These are phyloP conservation scores for Indicator indicator DNA, from an alignment of 2,113 vertebrate genomes.

Conservation along the genomic window DNA sequence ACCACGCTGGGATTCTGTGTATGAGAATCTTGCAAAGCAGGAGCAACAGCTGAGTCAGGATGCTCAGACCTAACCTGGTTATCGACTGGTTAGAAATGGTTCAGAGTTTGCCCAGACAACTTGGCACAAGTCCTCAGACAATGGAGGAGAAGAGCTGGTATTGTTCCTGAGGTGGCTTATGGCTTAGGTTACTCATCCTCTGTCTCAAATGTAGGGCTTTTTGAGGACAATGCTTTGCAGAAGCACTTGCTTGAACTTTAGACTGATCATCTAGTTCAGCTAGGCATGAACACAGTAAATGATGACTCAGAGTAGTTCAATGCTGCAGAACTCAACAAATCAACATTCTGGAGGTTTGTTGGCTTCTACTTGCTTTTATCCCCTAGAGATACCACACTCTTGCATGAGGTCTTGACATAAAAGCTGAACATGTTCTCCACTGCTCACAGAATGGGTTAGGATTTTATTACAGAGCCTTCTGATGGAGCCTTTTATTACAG, in stretches of 20 bases:
- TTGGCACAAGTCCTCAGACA: not conserved
- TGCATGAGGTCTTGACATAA: not conserved
- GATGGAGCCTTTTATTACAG: not conserved
- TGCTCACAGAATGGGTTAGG: not conserved
- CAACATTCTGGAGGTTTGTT: not conserved
- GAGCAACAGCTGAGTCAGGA: not conserved
- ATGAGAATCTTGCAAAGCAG: not conserved
- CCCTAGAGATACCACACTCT: not conserved
- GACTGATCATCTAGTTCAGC: no score
- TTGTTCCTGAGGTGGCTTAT: rapidly evolving
- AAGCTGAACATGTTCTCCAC: not conserved
- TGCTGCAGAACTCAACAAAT: not conserved
- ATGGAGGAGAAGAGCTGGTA: not conserved
- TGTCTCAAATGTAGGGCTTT: not conserved
- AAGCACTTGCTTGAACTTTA: not conserved
- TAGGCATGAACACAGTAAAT: not conserved
- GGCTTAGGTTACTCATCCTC: not conserved
- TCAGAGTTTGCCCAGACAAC: not conserved
- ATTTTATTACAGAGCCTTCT: not conserved
- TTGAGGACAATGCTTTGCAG: not conserved
- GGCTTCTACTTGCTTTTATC: no score
- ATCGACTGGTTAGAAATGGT: not conserved
- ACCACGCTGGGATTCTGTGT: no score
- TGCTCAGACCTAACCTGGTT: not conserved
- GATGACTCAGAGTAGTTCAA: not conserved